Conservation (phyloP, 2,113 vertebrate species). For the Stictonetta naevosa region DNA sequence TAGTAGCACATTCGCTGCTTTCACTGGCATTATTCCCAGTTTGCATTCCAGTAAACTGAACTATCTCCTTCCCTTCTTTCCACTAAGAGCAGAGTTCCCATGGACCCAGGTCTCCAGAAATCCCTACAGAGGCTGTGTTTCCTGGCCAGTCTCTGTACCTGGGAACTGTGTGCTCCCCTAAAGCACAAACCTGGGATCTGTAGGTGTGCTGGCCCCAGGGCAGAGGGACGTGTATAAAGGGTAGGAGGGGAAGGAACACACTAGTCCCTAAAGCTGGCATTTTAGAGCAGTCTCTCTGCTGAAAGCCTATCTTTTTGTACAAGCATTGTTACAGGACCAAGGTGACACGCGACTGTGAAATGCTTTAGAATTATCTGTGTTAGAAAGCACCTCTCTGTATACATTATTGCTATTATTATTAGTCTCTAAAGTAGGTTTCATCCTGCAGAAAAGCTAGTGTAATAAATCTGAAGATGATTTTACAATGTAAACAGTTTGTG, state of each 20-base stretch:
- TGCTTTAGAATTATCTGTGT: rapidly evolving
- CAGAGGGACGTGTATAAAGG: background rate
- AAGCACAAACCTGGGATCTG: background rate
- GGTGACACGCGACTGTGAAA: background rate
- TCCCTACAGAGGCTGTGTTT: background rate
- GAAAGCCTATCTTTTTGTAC: background rate
- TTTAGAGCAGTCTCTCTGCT: background rate
- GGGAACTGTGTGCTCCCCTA: background rate
- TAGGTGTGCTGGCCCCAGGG: rapidly evolving
- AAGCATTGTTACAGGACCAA: background rate
- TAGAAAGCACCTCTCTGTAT: background rate
- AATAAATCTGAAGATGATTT: slow-evolving; percentile 14
- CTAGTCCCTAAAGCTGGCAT: background rate
- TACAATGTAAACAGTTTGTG: background rate
- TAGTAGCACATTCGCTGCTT: background rate
- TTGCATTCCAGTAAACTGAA: background rate
- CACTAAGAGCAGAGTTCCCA: background rate
- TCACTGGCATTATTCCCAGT: background rate
- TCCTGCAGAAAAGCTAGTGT: background rate
- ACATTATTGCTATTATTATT: slow-evolving; percentile 7
- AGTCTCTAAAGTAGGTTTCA: background rate
- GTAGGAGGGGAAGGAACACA: background rate
- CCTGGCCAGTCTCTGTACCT: background rate
- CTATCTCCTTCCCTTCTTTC: background rate
- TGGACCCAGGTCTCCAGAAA: background rate